Evolutionary conservation across 2,113 vertebrate species (phyloP), one percentile per base, ranked within the genome.

Genomic region (Enhydra lutris): DNA sequence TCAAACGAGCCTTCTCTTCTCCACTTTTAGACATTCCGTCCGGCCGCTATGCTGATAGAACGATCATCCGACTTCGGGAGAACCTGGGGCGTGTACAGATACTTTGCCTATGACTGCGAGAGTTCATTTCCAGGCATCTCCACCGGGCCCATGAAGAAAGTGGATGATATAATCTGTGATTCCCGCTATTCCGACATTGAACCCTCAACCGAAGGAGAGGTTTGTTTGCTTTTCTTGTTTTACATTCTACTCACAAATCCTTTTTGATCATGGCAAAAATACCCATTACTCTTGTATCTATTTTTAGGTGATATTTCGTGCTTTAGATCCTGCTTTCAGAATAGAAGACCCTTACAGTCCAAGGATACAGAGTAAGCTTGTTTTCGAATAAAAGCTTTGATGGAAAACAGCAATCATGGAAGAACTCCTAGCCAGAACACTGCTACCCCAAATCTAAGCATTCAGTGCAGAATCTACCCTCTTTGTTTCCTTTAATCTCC

Each of bases 121-220:
- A 97, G 99, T 7, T 99, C 99, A 0, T 99, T 99, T 98, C 99
- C 99, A 0, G 98, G 98, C 2, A 91, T 99, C 74, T 99, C 99
- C 76, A 98, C 97, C 0, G 99, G 99, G 94, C 99, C 99, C 34
- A 99, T 99, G 99, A 99, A 99, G 98, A 99, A 99, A 98, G 99
- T 99, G 0, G 99, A 99, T 80, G 99, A 99, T 90, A 99, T 99
- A 31, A 99, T 99, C 95, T 99, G 99, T 94, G 99, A 99, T 98
- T 99, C 99, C 0, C 99, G 99, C 14, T 99, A 99, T 97, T 99
- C 99, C 0, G 99, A 99, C 98, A 99, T 99, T 11, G 99, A 99
- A 82, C 99, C 99, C 42, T 99, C 99, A 78, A 99, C 99, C 0
- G 99, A 99, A 91, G 99, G 99, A 98, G 99, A 99, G 99, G 99